Base-by-base conservation (phyloP, 1,140 invertebrate genomes). In the Drosophila pectinifera region DNA sequence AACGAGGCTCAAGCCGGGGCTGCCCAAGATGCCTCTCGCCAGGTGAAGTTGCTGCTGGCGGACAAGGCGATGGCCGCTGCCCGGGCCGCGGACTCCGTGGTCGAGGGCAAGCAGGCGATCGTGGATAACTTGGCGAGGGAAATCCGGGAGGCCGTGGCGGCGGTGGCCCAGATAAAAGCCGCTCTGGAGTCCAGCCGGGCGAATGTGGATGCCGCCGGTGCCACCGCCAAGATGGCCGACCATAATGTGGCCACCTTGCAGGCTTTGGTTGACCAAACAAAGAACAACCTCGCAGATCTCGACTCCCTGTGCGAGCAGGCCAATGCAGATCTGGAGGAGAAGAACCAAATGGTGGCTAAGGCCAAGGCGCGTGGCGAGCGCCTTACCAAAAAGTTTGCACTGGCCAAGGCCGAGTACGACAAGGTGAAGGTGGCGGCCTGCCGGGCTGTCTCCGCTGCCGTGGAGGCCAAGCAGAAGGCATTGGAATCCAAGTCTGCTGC, bases 11-110 rank as follows among this genome's bases (percentile, higher is more conserved):
- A 95, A 74, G 93, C 93, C 56, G 93, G 93, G 16, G 95, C 95
- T 4, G 95, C 94, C 18, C 93, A 94, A 24, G 93, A 94, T 68
- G 95, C 95, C 14, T 93, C 95, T 13, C 93, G 93, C 24, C 84
- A 95, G 93, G 95, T 95, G 3, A 95, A 95, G 90, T 93, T 93
- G n/a, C 94, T 95, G 85, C 74, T 95, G 54, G 95, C 95, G 1
- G 94, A 95, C 45, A 95, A 94, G 82, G 95, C 95, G 0, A 69
- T 94, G 13, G 94, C 95, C 80, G 95, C 95, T 13, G 94, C 95
- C 0, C 94, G 94, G 78, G 94, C 94, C 14, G 95, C 94, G 0
- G 93, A 95, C 61, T 94, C 94, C 0, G 94, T 94, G 0, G 88
- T 95, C 2, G 92, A 94, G 14, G 93, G 93, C 1, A 95, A 95